These are phyloP conservation scores for Oophaga pumilio DNA, from an alignment of 2,113 vertebrate genomes.

Conservation along the genomic window DNA sequence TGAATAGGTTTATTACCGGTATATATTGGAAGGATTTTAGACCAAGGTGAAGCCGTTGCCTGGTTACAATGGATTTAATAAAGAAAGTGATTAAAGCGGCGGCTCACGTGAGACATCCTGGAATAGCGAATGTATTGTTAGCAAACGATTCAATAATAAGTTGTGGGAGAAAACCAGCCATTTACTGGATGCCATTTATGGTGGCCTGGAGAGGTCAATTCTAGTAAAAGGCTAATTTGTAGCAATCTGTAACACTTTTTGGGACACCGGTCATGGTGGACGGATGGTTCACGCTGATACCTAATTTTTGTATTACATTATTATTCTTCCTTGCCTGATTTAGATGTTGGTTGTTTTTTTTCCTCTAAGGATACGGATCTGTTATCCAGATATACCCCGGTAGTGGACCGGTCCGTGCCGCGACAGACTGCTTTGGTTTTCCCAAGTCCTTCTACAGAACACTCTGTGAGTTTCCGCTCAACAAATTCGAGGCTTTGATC, in stretches of 20 bases:
- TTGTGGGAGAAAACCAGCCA: neutral
- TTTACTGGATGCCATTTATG: neutral
- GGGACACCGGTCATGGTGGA: neutral
- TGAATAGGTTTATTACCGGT: neutral
- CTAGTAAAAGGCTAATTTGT: too few species aligned
- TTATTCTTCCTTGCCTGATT: neutral
- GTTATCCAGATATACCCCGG: constrained; percentile 94
- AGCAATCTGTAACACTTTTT: neutral
- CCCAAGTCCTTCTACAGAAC: constrained; percentile 81
- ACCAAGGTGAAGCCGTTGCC: neutral
- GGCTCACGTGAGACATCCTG: neutral
- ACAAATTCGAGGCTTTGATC: constrained; percentile 85
- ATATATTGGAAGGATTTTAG: neutral
- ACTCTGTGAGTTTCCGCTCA: constrained; percentile 91
- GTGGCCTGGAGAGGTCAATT: neutral
- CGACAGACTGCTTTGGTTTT: constrained; percentile 92
- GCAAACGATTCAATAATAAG: neutral
- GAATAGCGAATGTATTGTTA: neutral
- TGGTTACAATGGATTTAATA: neutral
- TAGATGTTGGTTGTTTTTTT: neutral
- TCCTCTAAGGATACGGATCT: constrained; percentile 83
- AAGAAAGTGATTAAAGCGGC: neutral
- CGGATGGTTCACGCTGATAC: neutral
- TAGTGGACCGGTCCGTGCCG: constrained; percentile 84
- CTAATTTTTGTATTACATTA: neutral